These are phyloP conservation scores for Cyrtonyx montezumae DNA, from an alignment of 2,113 vertebrate genomes.

Conservation along the genomic window DNA sequence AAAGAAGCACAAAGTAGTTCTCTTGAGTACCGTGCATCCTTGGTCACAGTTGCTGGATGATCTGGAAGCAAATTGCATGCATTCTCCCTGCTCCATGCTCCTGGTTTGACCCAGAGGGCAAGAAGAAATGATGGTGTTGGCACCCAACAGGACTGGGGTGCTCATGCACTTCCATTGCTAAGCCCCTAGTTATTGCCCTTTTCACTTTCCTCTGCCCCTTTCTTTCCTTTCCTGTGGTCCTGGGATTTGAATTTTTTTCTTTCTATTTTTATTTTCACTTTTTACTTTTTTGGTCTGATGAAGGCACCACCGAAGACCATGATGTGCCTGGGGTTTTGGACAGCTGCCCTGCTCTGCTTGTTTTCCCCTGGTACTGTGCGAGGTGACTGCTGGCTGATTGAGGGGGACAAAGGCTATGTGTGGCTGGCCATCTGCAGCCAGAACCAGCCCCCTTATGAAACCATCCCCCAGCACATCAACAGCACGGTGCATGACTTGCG, in stretches of 20 bases:
- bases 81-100: not conserved
- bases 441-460: slow-evolving; percentile 98
- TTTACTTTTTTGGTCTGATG: not conserved
- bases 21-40: not conserved
- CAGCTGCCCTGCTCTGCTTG: slow-evolving; percentile 76
- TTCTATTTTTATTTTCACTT: not conserved
- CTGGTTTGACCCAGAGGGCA: slow-evolving; percentile 14
- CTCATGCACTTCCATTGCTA: slow-evolving; percentile 50
- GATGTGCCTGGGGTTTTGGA: slow-evolving; percentile 79
- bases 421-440: slow-evolving; percentile 99
- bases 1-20: slow-evolving; percentile 64
- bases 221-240: slow-evolving; percentile 3
- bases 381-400: slow-evolving; percentile 97
- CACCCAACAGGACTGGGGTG: slow-evolving; percentile 66
- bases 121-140: slow-evolving; percentile 62
- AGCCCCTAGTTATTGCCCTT: not conserved
- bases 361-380: slow-evolving; percentile 78
- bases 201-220: not conserved
- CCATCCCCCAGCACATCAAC: slow-evolving; percentile 98
- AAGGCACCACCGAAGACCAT: slow-evolving; percentile 66
- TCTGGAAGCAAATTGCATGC: slow-evolving; percentile 3
- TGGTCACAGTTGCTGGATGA: not conserved
- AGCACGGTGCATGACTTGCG: slow-evolving; percentile 97
- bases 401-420: slow-evolving; percentile 97
- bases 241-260: not conserved